Percentiles rank a stretch among this genome's conserved stretches.
phyloP scores from a whole-genome alignment of 2,888 invertebrate genomes.

The Hirtodrosophila alboralis region DNA sequence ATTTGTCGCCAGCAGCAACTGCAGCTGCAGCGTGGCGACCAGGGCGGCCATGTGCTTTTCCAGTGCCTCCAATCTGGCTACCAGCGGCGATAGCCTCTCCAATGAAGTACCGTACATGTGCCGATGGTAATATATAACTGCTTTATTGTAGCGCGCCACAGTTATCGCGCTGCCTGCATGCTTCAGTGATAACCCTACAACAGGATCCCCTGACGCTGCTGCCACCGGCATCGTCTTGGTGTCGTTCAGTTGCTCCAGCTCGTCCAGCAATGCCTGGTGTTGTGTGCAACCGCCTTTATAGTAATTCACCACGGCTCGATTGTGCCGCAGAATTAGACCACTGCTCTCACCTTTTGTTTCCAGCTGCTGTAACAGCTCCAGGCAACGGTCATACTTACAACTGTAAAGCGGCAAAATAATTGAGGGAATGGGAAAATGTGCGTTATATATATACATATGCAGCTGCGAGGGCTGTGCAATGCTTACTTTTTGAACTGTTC shows the following conservation, averaged over 20 bases:
- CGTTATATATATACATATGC: neutral
- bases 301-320: constrained; percentile 93
- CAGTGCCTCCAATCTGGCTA: constrained; percentile 75
- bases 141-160: constrained; percentile 80
- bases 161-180: constrained; percentile 57
- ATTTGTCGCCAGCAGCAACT: constrained; percentile 81
- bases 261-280: constrained; percentile 89
- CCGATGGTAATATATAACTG: constrained; percentile 82
- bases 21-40: constrained; percentile 81
- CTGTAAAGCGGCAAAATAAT: constrained; percentile 43
- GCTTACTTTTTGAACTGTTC: constrained; percentile 82
- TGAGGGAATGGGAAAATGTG: neutral
- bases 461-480: too few relatives aligned
- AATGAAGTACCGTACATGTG: constrained; percentile 82
- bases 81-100: constrained; percentile 74
- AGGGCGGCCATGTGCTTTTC: constrained; percentile 78
- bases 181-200: constrained; percentile 50
- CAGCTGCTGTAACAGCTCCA: constrained; percentile 76
- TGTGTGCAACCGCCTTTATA: constrained; percentile 90
- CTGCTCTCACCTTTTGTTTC: constrained; percentile 75
- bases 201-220: neutral
- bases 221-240: constrained; percentile 30
- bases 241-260: constrained; percentile 85
- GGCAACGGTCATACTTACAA: constrained; percentile 76
- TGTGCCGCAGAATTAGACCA: constrained; percentile 86